These are phyloP conservation scores for Liopterus haemorrhoidalis DNA, from an alignment of 2,888 invertebrate genomes.

Conservation along the genomic window DNA sequence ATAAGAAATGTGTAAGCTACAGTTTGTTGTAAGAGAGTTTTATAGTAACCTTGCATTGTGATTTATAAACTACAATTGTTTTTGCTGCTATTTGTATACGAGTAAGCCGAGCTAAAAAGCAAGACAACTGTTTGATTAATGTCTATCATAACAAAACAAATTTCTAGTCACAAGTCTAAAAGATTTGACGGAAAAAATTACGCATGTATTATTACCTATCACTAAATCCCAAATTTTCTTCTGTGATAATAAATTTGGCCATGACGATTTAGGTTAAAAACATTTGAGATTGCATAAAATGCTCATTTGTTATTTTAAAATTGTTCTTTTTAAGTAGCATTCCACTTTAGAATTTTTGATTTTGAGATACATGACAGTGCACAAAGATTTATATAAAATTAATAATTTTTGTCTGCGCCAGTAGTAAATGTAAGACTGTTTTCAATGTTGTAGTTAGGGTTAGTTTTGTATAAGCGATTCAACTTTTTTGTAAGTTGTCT, in stretches of 20 bases:
- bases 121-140: constrained; percentile 8
- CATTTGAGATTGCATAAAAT: constrained; percentile 19
- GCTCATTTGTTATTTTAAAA: constrained; percentile 12
- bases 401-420: constrained; percentile 18
- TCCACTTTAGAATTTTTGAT: background rate
- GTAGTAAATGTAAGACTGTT: constrained; percentile 24
- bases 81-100: constrained; percentile 4
- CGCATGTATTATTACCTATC: constrained; percentile 6
- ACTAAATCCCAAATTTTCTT: constrained; percentile 24
- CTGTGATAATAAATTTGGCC: constrained; percentile 24
- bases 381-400: constrained; percentile 21
- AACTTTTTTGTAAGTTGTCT: no score
- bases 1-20: no score
- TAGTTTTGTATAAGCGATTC: constrained; percentile 20
- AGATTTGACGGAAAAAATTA: constrained; percentile 19
- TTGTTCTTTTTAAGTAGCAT: background rate
- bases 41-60: no score
- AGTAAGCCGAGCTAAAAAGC: constrained; percentile 14
- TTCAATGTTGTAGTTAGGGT: constrained; percentile 21
- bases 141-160: constrained; percentile 9
- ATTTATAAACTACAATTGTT: background rate
- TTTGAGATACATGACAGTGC: constrained; percentile 4
- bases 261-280: constrained; percentile 22
- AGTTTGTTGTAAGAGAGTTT: no score
- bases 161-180: constrained; percentile 22